Evolutionary conservation across 2,797 vertebrate genomes (phyloP), one percentile per base, ranked within the genome.

Genomic region (Danionella dracula): DNA sequence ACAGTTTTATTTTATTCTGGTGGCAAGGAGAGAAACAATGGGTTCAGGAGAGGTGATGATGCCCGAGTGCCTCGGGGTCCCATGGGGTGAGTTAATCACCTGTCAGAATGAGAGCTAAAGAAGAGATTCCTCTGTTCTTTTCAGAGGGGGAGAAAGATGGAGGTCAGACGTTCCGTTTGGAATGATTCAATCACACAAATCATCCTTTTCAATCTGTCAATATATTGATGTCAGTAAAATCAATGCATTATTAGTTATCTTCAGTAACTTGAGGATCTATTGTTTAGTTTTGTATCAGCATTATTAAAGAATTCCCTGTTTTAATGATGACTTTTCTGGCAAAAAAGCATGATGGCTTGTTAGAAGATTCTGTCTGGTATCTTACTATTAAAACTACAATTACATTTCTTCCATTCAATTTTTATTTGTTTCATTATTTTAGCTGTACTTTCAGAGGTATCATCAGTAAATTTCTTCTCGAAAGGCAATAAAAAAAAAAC

Each of bases 51-150:
- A 77, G 79, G 82, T 86, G 83, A 87, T 88, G 84, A 85, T 81
- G 72, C 79, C 70, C 46, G 76, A 74, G 84, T 81, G 61, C 74
- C 80, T 78, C 73, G 66, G 64, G 78, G 80, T 67, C 71, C 69
- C 68, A 48, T 70, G 67, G 45, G 63, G 78, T 58, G 72, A 85
- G 89, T 88, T 82, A 87, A 89, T 88, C 82, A 84, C 80, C 83
- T 86, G 86, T 82, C 86, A 82, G 85, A 83, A 76, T 72, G 80
- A 84, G 82, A 77, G 81, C 80, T 86, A 82, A 74, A 80, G 71
- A 80, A 82, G 78, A 81, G 74, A 54, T 73, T 65, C 72, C 74
- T 61, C 70, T 71, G 65, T 78, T 83, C 72, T 68, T 37, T 29
- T 75, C 19, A 31, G 40, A 41, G 15, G 53, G 38, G 46, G 13